Conservation (phyloP, 2,888 invertebrate genomes). For the Volucella zonaria region DNA sequence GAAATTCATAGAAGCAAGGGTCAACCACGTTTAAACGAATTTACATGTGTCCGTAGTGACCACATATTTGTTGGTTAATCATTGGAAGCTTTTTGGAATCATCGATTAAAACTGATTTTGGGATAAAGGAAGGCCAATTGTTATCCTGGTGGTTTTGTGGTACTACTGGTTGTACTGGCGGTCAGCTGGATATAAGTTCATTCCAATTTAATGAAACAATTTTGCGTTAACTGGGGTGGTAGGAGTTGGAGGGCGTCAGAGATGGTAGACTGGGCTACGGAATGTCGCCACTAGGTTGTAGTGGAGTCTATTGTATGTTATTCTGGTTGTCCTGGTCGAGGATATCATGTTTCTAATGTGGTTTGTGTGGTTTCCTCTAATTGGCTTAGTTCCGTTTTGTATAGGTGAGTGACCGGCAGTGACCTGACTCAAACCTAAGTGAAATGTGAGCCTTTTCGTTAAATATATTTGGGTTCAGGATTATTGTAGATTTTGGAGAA, state of each 20-base stretch:
- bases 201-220: constrained; percentile 62
- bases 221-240: constrained; percentile 9
- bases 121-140: constrained; percentile 34
- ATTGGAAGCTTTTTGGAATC: constrained; percentile 33
- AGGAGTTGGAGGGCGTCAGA: neutral
- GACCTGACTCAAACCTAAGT: too few relatives aligned
- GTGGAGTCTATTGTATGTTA: constrained; percentile 22
- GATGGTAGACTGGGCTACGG: constrained; percentile 6
- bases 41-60: constrained; percentile 55
- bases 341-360: constrained; percentile 34
- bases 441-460: too few relatives aligned
- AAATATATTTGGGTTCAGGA: too few relatives aligned
- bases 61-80: constrained; percentile 65
- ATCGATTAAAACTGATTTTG: constrained; percentile 41
- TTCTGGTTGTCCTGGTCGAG: constrained; percentile 7
- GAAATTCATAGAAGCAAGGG: neutral
- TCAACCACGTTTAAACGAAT: constrained; percentile 25
- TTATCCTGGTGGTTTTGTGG: constrained; percentile 49
- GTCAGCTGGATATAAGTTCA: constrained; percentile 52
- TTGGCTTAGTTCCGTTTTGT: constrained; percentile 13
- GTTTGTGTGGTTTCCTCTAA: constrained; percentile 44
- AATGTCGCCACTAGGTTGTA: neutral
- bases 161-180: constrained; percentile 20
- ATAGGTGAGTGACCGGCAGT: too few relatives aligned
- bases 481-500: neutral